Base-by-base conservation (phyloP, 2,113 vertebrate species). In the Struthidea cinerea region DNA sequence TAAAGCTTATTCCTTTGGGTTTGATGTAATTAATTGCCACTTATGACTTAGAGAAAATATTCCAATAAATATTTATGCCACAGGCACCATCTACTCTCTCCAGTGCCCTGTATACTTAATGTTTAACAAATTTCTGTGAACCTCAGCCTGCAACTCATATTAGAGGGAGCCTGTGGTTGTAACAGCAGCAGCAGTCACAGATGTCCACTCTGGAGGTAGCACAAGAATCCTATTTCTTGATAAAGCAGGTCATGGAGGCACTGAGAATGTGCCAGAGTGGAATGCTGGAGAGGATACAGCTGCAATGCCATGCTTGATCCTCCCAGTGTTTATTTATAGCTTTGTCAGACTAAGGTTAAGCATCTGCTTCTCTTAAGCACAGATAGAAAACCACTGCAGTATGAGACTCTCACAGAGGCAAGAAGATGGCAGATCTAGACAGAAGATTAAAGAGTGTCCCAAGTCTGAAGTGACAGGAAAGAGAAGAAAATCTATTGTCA, bases 41-140 rank as follows among this genome's bases (percentile, higher is more conserved):
- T 95, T 97, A 94, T 5, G 68, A 93, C 77, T 92, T 88, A 95
- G 94, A 90, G 91, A 96, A 97, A 95, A 97, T 80, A 83, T 67
- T 92, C 64, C 91, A 94, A 96, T 96, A 97, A 93, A 95, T 96
- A 97, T 96, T 95, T 94, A 94, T 95, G 88, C 57, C 74, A 82
- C 64, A 67, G 41, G 52, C 47, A 75, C 86, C 88, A 93, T 77
- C 88, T 96, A 81, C 84, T 95, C 69, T 79, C 74, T 91, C 89
- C 3, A 6, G 44, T 60, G 79, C 80, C 49, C 64, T 39, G 33
- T 44, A 78, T 27, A 88, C 39, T 85, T 89, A 50, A 74, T 16
- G 53, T 77, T 95, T 85, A 91, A 78, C 61, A 84, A 59, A 89
- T 77, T 85, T 73, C 85, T 92, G 5, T 5, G 18, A 93, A 71